These are phyloP conservation scores for Stylophora pistillata DNA, from an alignment of 64 coral and sea anemone genomes.

Conservation along the genomic window DNA sequence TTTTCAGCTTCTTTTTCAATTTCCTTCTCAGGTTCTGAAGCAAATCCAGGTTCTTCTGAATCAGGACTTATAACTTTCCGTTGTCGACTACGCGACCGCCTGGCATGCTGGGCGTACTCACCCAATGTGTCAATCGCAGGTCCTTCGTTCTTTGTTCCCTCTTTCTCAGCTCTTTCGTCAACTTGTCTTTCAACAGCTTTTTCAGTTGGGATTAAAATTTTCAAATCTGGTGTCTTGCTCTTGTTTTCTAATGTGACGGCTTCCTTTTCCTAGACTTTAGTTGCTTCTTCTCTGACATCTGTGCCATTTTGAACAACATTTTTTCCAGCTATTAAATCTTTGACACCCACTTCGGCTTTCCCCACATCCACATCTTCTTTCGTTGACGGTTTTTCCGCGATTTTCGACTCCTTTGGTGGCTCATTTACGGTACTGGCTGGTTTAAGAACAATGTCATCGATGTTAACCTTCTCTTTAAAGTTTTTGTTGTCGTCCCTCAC, in stretches of 20 bases:
- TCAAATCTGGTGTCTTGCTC: conserved; percentile 14
- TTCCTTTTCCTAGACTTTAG: not conserved
- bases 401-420: not conserved
- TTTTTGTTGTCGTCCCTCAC: conserved; percentile 31
- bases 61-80: conserved; percentile 86
- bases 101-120: conserved; percentile 81
- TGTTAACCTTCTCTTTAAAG: conserved; percentile 26
- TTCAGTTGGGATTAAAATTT: conserved; percentile 35
- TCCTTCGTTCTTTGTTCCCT: conserved; percentile 11
- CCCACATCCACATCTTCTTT: not conserved
- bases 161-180: conserved; percentile 21
- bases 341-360: not conserved
- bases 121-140: conserved; percentile 84
- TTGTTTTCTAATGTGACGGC: not conserved
- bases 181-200: conserved; percentile 1
- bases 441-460: conserved; percentile 27
- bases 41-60: conserved; percentile 68
- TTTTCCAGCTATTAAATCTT: not conserved
- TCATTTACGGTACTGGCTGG: not conserved
- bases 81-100: conserved; percentile 79
- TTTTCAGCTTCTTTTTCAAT: not conserved
- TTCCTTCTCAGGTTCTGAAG: not conserved
- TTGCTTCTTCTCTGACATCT: not conserved
- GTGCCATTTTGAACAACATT: not conserved
- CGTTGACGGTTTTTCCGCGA: not conserved